Evolutionary conservation across 1,140 invertebrate species (phyloP), one percentile per base, ranked within the genome.

Genomic region (Tetramorium alpestre): DNA sequence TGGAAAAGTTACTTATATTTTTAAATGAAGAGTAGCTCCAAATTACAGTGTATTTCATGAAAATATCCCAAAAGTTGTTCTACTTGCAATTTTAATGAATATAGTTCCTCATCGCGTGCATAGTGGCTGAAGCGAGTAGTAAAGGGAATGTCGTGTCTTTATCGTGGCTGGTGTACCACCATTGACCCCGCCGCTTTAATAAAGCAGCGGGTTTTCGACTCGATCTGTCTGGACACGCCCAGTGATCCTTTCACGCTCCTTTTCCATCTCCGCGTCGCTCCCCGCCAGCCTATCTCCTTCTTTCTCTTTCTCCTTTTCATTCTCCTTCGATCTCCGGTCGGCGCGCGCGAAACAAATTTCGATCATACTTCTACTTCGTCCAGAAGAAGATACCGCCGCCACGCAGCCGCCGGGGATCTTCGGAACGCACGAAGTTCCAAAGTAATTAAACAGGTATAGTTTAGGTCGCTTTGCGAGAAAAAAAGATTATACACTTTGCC

Each of bases 121-220:
- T 62, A 81, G 47, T 28, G 67, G 47, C 18, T 81, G 60, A 49
- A 51, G 64, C 10, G 73, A 67, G 76, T 89, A 75, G 69, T 86
- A 89, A 84, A 88, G 76, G 81, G 77, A 88, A 90, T 86, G 76
- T 64, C 70, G 73, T 82, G 87, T 82, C 77, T 87, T 91, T 87
- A 91, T 87, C 89, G 87, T 51, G 25, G 77, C 82, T 65, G 38
- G 49, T 75, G 88, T 81, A 88, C 69, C 86, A 86, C 65, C 76
- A 76, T 90, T 87, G 87, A 90, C 87, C 89, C 87, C 60, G 82
- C 85, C 54, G 81, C 73, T 72, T 92, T 92, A 92, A 91, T 92
- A 92, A 92, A 92, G 84, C 87, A 89, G 89, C 89, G 87, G 87
- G 87, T 92, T 92, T 89, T 92, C 91, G 90, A 92, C 87, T 90